Percentiles rank a stretch among this genome's conserved stretches.
phyloP scores from a whole-genome alignment of 2,888 invertebrate species.

The Limenitis camilla region DNA sequence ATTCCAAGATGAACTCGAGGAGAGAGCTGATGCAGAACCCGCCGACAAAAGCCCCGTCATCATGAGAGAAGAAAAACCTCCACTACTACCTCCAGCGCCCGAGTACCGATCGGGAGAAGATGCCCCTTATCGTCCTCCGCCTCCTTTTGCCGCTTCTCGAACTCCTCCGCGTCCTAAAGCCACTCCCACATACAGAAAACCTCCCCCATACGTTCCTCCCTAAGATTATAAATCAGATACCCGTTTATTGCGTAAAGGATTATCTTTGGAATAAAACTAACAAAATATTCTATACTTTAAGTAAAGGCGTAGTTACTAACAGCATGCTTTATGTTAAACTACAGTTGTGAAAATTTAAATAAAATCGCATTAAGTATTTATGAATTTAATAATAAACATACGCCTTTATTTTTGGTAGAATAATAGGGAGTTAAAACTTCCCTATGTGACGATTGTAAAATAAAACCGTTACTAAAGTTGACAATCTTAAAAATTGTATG shows the following conservation, averaged over 20 bases:
- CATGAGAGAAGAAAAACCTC: slow-evolving; percentile 95
- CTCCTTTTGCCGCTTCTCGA: slow-evolving; percentile 84
- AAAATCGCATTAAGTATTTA: too few species aligned
- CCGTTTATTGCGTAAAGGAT: neutral
- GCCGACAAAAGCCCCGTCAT: slow-evolving; percentile 95
- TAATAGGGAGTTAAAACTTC: too few species aligned
- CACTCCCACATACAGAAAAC: slow-evolving; percentile 94
- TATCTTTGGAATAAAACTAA: slow-evolving; percentile 10
- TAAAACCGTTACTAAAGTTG: too few species aligned
- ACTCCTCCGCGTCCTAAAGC: slow-evolving; percentile 87
- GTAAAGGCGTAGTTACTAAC: too few species aligned
- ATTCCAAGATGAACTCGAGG: slow-evolving; percentile 96
- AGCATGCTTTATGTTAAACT: too few species aligned
- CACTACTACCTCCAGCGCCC: slow-evolving; percentile 84
- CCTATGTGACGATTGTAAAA: too few species aligned
- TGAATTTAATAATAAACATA: too few species aligned
- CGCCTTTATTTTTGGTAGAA: too few species aligned
- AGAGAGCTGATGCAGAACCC: slow-evolving; percentile 89
- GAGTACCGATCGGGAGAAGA: slow-evolving; percentile 78
- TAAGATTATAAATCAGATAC: slow-evolving; percentile 68
- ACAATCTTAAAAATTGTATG: too few species aligned
- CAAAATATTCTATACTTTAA: too few species aligned
- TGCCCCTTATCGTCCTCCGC: slow-evolving; percentile 93
- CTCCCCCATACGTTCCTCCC: slow-evolving; percentile 97
- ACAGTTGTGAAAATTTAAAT: too few species aligned